Evolutionary conservation across 2,888 invertebrate genomes (phyloP), one percentile per base, ranked within the genome.

Genomic region (Cryptocheilus praepositus): DNA sequence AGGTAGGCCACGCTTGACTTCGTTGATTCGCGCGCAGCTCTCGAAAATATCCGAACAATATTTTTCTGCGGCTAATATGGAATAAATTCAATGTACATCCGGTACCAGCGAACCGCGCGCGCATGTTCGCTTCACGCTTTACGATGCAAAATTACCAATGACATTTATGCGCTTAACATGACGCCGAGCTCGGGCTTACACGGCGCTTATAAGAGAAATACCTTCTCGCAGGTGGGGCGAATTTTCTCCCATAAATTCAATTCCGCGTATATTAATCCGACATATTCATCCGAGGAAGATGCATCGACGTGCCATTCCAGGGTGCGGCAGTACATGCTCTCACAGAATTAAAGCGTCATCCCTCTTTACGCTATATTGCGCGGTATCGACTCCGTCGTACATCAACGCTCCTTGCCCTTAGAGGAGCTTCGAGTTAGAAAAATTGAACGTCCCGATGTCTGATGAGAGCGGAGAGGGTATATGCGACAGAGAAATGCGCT

Each of bases 181-280:
- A 45, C 25, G 16, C 16, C 36, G 25, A 18, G 21, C 19, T 44
- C 43, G 21, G 19, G 56, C n/a, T 43, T 19, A 19, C 44, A 56
- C 56, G 44, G n/a, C 43, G 19, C 43, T 25, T 15, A 22, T 58
- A 45, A 21, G 46, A 46, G 36, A 58, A 58, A 58, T 58, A 58
- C 16, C 21, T 36, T 36, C 36, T 44, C 19, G 45, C 15, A 49
- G 51, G 51, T 49, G 22, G 21, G 25, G 19, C 43, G 46, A 52
- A 61, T 51, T 62, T 25, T 28, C 56, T 52, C 36, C 67, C 67
- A 67, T 70, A 70, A 70, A 70, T 67, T 67, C 56, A 55, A 68
- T 67, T 62, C 56, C 62, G 18, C 68, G 53, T 64, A 64, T 70
- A 70, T 70, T 70, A 70, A 68, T 68, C 64, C 70, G 59, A 70